Evolutionary conservation across 2,888 invertebrate species (phyloP).

Genomic region (Brenthis ino): DNA sequence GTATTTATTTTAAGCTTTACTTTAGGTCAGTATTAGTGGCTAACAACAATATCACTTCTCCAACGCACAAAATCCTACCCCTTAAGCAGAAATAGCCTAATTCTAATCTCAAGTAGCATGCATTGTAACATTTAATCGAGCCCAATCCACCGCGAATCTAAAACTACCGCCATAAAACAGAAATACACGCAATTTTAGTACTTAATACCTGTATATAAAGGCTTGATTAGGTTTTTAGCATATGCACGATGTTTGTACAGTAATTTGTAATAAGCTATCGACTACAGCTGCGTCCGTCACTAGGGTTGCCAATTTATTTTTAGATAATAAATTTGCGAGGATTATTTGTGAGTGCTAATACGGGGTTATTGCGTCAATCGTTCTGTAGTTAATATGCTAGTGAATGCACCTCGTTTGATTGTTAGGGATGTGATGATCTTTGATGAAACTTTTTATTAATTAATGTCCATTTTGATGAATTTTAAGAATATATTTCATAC

Average conservation of each 20-base stretch:
- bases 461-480: background rate
- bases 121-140: conserved; percentile 58
- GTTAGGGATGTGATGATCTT: conserved; percentile 6
- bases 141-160: conserved; percentile 44
- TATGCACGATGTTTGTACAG: conserved; percentile 49
- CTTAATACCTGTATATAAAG: conserved; percentile 41
- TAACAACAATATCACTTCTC: conserved; percentile 12
- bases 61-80: conserved; percentile 2
- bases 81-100: conserved; percentile 46
- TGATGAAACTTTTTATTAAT: conserved; percentile 11
- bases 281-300: conserved; percentile 70
- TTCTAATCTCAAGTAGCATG: conserved; percentile 52
- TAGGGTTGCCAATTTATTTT: conserved; percentile 77
- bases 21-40: no score
- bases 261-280: conserved; percentile 74
- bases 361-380: conserved; percentile 64
- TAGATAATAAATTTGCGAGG: conserved; percentile 68
- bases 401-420: conserved; percentile 26
- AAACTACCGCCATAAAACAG: conserved; percentile 40
- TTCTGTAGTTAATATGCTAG: conserved; percentile 29
- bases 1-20: no score
- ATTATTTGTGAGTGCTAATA: conserved; percentile 62
- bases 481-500: no score
- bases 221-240: conserved; percentile 34
- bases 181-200: conserved; percentile 43